These are phyloP conservation scores for Drosophila grimshawi DNA, from an alignment of 1,140 invertebrate genomes.

Conservation along the genomic window DNA sequence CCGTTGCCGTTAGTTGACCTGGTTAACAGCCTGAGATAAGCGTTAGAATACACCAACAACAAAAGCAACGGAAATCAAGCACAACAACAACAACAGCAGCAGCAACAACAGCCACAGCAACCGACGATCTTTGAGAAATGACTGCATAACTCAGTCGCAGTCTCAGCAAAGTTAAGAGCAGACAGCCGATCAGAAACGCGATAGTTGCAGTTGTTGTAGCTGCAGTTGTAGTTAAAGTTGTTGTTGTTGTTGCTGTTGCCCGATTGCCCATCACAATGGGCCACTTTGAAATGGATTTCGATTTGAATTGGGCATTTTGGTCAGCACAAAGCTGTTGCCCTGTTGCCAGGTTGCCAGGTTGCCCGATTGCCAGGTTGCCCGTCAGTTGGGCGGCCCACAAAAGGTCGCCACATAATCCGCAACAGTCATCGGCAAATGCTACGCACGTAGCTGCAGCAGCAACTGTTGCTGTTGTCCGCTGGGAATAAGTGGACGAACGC, in stretches of 20 bases:
- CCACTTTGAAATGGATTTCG: slow-evolving; percentile 43
- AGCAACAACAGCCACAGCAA: slow-evolving; percentile 7
- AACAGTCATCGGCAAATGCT: slow-evolving; percentile 45
- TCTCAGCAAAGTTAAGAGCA: slow-evolving; percentile 27
- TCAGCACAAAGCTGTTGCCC: slow-evolving; percentile 25
- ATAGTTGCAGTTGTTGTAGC: slow-evolving; percentile 31
- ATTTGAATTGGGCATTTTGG: slow-evolving; percentile 42
- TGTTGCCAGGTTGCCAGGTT: slow-evolving; percentile 4
- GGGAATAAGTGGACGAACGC: slow-evolving; percentile 50
- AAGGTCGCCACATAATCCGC: slow-evolving; percentile 41
- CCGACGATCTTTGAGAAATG: slow-evolving; percentile 53
- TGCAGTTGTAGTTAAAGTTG: slow-evolving; percentile 7
- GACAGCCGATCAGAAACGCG: slow-evolving; percentile 30
- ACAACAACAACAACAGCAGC: slow-evolving; percentile 22
- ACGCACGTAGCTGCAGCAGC: slow-evolving; percentile 38
- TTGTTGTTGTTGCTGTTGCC: slow-evolving; percentile 29
- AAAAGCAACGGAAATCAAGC: slow-evolving; percentile 47
- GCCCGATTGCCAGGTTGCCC: background rate
- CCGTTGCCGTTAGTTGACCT: slow-evolving; percentile 79
- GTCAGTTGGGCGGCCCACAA: slow-evolving; percentile 25
- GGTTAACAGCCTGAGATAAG: slow-evolving; percentile 63
- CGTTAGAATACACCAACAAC: slow-evolving; percentile 57
- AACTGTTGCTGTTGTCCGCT: slow-evolving; percentile 14
- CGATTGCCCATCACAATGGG: slow-evolving; percentile 37
- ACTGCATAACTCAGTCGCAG: slow-evolving; percentile 48